Base-by-base conservation (phyloP, 2,113 vertebrate species). In the Chloropsis hardwickii region DNA sequence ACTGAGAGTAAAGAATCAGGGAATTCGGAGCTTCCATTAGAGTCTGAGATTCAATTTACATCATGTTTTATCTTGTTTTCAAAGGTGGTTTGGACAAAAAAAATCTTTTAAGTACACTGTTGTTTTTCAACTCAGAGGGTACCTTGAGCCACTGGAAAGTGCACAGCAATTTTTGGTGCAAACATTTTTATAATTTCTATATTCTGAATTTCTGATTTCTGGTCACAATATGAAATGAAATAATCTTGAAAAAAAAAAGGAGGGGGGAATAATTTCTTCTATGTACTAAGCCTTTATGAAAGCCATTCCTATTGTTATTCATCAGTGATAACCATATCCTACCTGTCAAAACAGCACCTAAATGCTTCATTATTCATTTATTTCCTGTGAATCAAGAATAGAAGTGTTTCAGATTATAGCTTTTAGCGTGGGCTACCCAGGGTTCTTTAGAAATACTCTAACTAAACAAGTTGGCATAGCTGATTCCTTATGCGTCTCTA, bases 201-300 rank as follows among this genome's bases (percentile, higher is more conserved):
- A 70, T 60, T 72, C 8, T 37, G 33, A 85, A 23, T 82, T 86
- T 87, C 58, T 60, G 6, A 28, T 40, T 91, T 66, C 22, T 62
- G 4, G 6, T 79, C 29, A 54, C 10, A 82, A 25, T 7, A 24
- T 15, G 17, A 76, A 82, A 54, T 29, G 0, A 79, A 71, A 83
- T 58, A 45, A 50, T 80, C 3, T 58, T 29, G 10, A 6, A 58
- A 39, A 65, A 60, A 53, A 58, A 37, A 4, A 0, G 0, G 4
- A 1, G 0, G 4, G 1, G 0, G 2, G 12, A 25, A 3, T 22
- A n/a, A 28, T 54, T 58, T 81, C 3, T 81, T 42, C 5, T 7
- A 20, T 42, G 2, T 48, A 47, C 9, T 73, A 56, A 78, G 24
- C 6, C 3, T 64, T 70, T 71, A 53, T 3, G 12, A 70, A 57